Base-by-base conservation (phyloP, 2,113 vertebrate genomes). In the Dromaius novaehollandiae region DNA sequence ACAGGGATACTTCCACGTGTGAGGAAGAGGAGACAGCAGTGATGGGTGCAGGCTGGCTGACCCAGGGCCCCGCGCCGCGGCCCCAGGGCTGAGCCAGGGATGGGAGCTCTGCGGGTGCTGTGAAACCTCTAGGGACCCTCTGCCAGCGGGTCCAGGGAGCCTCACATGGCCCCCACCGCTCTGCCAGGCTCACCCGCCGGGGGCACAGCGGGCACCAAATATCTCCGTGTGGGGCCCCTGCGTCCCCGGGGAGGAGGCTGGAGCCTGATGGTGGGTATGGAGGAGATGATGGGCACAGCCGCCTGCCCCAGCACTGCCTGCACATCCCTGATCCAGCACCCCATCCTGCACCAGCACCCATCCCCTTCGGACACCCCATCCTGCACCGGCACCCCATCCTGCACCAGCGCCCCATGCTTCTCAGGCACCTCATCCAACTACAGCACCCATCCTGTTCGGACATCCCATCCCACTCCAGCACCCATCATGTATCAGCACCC, bases 131-230 rank as follows among this genome's bases (percentile, higher is more conserved):
- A 46, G 48, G 46, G 13, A 38, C 22, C 5, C 2, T 36, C 16
- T 71, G 75, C 6, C 32, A 1, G 1, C 0, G 5, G 38, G 44
- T 30, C 26, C 5, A 7, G 55, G 16, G 38, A 65, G 26, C 19
- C 44, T 51, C 68, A 32, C 38, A 38, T 32, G 18, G 32, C 36
- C 51, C 0, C 1, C 32, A 34, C 38, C 11, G 63, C 38, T 64
- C 9, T 53, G 50, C n/a, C 1, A 42, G 42, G 42, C 42, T 42
- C 42, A 42, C 42, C 42, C 13, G 42, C 42, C 11, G 42, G 1
- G 15, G 46, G 28, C 6, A 20, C 8, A 74, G 28, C 38, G 0
- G 2, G 60, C 30, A 18, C 30, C 24, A 21, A 5, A 19, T 24
- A 46, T 14, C 46, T 74, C 30, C 51, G 58, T 40, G 11, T 40